These are phyloP conservation scores for Rhingia campestris DNA, from an alignment of 2,888 invertebrate species.

Conservation along the genomic window DNA sequence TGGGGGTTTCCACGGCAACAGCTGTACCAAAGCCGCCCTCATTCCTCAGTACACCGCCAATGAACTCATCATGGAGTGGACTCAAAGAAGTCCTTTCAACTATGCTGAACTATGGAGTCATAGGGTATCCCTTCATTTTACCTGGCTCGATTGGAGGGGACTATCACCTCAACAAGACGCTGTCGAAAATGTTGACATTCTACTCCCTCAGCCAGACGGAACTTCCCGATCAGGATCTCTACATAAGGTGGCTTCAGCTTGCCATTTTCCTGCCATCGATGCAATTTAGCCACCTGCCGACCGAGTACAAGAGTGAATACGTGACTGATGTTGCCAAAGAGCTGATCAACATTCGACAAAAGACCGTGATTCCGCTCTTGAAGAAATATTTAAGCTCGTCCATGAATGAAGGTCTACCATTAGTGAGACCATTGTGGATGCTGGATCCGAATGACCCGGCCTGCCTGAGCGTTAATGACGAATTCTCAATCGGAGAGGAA, in stretches of 20 bases:
- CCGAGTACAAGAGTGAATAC: conserved; percentile 91
- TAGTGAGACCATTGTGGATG: conserved; percentile 96
- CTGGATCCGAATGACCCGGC: conserved; percentile 90
- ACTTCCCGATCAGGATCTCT: conserved; percentile 91
- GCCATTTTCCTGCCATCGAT: conserved; percentile 95
- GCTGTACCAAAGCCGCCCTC: conserved; percentile 92
- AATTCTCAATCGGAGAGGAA: conserved; percentile 95
- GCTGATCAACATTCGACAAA: conserved; percentile 89
- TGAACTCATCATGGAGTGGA: conserved; percentile 94
- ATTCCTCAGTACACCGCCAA: conserved; percentile 92
- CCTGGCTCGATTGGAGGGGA: conserved; percentile 97
- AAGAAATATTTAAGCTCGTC: conserved; percentile 91
- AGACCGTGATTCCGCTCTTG: conserved; percentile 89
- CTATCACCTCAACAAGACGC: conserved; percentile 85
- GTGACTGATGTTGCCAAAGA: conserved; percentile 90
- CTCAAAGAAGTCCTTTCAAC: conserved; percentile 92
- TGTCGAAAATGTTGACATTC: conserved; percentile 83
- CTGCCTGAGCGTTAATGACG: conserved; percentile 90
- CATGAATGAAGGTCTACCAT: conserved; percentile 90
- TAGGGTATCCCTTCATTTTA: conserved; percentile 96
- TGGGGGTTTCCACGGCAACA: conserved; percentile 93
- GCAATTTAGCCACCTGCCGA: conserved; percentile 94
- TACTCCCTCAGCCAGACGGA: conserved; percentile 84
- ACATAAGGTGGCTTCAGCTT: conserved; percentile 94
- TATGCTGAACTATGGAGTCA: conserved; percentile 92